phyloP scores from a whole-genome alignment of 2,113 vertebrate species.

The Oxygymnocypris stewartii region DNA sequence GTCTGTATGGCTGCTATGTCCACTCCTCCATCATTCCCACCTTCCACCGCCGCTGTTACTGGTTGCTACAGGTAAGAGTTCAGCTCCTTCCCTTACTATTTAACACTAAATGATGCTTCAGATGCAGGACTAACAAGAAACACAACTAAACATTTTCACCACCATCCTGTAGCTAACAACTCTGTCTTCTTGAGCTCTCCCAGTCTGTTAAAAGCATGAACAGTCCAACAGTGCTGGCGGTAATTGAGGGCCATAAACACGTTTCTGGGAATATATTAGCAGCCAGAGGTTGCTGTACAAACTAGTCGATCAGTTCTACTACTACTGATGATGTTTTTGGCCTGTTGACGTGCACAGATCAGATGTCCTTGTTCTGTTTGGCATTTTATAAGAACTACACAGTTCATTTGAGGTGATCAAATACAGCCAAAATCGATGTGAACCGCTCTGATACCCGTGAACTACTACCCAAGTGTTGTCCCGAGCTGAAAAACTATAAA shows the following conservation, averaged over 20 bases:
- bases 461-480: slow-evolving; percentile 5
- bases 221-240: neutral
- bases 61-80: slow-evolving; percentile 76
- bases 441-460: neutral
- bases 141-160: neutral
- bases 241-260: slow-evolving; percentile 55
- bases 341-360: neutral
- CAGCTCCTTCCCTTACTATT: slow-evolving; percentile 31
- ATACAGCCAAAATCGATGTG: neutral
- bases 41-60: slow-evolving; percentile 79
- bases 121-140: neutral
- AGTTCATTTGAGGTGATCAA: neutral
- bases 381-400: neutral
- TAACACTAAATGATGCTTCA: neutral
- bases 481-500: neutral
- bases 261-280: slow-evolving; percentile 23
- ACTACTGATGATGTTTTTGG: neutral
- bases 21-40: slow-evolving; percentile 81
- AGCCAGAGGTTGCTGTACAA: neutral
- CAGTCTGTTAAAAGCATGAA: neutral
- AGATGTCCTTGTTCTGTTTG: slow-evolving; percentile 4
- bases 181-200: slow-evolving; percentile 2
- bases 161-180: neutral
- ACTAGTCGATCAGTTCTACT: neutral
- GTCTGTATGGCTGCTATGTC: slow-evolving; percentile 80